Conservation (phyloP, 2,888 invertebrate species). For the Phoenoteleia sp. region DNA sequence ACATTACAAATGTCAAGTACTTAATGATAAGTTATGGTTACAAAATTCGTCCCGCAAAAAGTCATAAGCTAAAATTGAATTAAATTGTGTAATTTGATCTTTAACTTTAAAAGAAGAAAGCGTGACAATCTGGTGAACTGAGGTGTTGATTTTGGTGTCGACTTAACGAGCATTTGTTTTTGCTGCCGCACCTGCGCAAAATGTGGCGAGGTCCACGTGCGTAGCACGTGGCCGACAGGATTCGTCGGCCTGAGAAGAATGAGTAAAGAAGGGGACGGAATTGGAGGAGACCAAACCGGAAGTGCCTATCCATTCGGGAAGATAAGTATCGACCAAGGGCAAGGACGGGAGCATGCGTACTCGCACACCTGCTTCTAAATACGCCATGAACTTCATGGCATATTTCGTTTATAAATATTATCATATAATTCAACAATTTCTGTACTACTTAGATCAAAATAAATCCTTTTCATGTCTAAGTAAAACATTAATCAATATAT, state of each 20-base stretch:
- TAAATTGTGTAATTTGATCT: conserved; percentile 17
- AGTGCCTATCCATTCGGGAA: conserved; percentile 72
- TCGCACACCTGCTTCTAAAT: conserved; percentile 48
- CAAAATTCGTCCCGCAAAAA: background rate
- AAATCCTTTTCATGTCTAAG: too few species aligned
- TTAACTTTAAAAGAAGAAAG: conserved; percentile 55
- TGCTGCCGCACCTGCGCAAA: conserved; percentile 78
- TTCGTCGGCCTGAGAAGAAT: conserved; percentile 63
- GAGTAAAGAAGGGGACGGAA: conserved; percentile 57
- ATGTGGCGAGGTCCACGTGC: conserved; percentile 78
- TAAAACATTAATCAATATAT: too few species aligned
- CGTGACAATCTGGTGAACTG: conserved; percentile 75
- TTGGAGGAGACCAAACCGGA: conserved; percentile 66
- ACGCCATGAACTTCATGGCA: conserved; percentile 48
- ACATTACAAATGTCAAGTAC: background rate
- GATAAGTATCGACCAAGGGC: conserved; percentile 85
- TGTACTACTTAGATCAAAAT: background rate
- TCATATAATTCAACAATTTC: background rate
- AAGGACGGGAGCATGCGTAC: conserved; percentile 82
- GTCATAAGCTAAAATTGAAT: conserved; percentile 7
- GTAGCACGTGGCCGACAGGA: conserved; percentile 79
- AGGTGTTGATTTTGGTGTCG: conserved; percentile 36
- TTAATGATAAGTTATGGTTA: background rate
- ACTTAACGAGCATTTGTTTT: conserved; percentile 65
- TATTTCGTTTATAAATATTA: conserved; percentile 33